Evolutionary conservation across 2,888 invertebrate species (phyloP), one percentile per base, ranked within the genome.

Genomic region (Lomographa bimaculata): DNA sequence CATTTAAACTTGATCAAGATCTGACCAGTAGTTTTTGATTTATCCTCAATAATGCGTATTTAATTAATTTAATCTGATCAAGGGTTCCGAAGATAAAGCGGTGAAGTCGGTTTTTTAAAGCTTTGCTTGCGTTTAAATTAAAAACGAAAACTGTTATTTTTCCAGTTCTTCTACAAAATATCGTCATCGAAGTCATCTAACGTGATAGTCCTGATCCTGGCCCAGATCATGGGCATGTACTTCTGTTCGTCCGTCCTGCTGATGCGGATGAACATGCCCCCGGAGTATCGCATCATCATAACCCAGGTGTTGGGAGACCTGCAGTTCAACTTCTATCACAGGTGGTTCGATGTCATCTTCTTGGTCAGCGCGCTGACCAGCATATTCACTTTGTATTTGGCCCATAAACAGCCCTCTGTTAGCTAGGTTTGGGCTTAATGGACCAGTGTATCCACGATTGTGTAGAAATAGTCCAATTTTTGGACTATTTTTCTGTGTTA

Each of bases 211-310:
- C 82, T 99, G 30, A 94, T 98, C 50, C 89, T 99, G 23, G 99
- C 99, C 1, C 98, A 99, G 89, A 96, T 99, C 60, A 99, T 99
- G 99, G 99, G 99, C 19, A 99, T 99, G 99, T 99, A 99, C 75
- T 99, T 99, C 85, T 97, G 99, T 34, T 98, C 98, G 0, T 98
- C 97, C 0, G 99, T 99, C 0, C 91, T 99, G 0, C 85, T 99
- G 20, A 97, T 99, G 94, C 90, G 99, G 14, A 99, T 99, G 99
- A 99, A 99, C 75, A 98, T 99, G 97, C 99, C 99, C 0, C 93
- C 96, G 0, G 98, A 99, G 76, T 99, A 99, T 79, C 91, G 99
- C 18, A 94, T 94, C 26, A 99, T 99, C 29, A 92, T 92, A 36
- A 92, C 92, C 0, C 92, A 92, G 89, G 99, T 99, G 0, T 81